These are phyloP conservation scores for Platyscapa corneri DNA, from an alignment of 1,140 invertebrate genomes.

Conservation along the genomic window DNA sequence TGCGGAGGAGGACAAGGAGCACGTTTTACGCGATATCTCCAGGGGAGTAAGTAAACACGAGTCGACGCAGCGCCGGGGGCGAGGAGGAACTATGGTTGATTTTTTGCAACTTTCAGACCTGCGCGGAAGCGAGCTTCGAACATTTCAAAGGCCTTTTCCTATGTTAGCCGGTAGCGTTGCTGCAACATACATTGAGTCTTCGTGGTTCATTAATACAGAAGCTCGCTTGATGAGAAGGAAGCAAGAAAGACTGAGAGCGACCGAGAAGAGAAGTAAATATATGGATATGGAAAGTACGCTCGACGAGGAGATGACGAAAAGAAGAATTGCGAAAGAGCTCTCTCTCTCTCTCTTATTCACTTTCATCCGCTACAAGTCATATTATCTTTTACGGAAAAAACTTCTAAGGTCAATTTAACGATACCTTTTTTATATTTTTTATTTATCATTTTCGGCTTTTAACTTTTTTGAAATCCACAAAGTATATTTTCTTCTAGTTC, in stretches of 20 bases:
- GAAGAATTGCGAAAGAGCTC: neutral
- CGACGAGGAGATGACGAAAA: neutral
- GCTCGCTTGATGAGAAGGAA: slow-evolving; percentile 56
- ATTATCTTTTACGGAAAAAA: neutral
- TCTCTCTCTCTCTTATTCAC: neutral
- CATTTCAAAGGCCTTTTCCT: neutral
- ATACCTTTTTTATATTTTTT: neutral
- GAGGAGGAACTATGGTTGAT: slow-evolving; percentile 48
- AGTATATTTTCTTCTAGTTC: neutral
- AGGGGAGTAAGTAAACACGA: slow-evolving; percentile 26
- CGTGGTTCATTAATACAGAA: slow-evolving; percentile 71
- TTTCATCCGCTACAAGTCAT: neutral
- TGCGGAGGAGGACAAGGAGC: neutral
- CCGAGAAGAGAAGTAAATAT: neutral
- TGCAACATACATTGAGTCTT: slow-evolving; percentile 41
- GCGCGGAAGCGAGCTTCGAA: neutral
- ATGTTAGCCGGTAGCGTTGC: neutral
- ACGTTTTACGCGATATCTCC: neutral
- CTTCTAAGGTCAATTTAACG: neutral
- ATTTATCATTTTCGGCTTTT: neutral
- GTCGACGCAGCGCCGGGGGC: no score
- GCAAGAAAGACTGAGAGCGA: neutral
- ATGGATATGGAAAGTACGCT: neutral
- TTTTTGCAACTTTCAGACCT: slow-evolving; percentile 49
- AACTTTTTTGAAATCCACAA: no score